Percentiles rank a stretch among this genome's conserved stretches.
Conservation (phyloP, 2,797 vertebrate genomes). For the Adrianichthys oophorus region DNA sequence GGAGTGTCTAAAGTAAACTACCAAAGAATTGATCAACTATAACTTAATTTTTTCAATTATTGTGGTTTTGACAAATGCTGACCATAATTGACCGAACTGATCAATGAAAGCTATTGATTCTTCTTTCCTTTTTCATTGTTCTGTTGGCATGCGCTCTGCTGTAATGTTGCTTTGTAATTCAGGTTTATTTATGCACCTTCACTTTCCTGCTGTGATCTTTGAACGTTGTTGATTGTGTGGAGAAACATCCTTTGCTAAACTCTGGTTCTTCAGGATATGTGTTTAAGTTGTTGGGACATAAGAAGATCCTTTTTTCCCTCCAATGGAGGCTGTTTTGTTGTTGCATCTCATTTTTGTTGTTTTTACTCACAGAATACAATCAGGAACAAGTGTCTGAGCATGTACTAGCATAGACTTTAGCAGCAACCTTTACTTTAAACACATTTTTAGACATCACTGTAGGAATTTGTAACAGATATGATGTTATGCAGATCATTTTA, state of each 20-base stretch:
- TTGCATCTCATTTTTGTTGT: background rate
- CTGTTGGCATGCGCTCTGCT: slow-evolving; percentile 49
- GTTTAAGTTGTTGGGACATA: too few relatives aligned
- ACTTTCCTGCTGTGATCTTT: slow-evolving; percentile 10
- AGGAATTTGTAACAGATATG: too few relatives aligned
- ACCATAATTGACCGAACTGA: slow-evolving; percentile 20
- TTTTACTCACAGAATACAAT: background rate
- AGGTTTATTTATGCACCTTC: slow-evolving; percentile 22
- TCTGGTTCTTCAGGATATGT: too few relatives aligned
- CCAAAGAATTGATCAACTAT: slow-evolving; percentile 13
- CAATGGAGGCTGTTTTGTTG: background rate
- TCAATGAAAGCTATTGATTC: slow-evolving; percentile 24
- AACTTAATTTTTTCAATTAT: slow-evolving; percentile 40
- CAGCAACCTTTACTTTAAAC: too few relatives aligned
- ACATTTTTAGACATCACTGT: too few relatives aligned
- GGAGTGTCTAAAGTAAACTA: slow-evolving; percentile 5
- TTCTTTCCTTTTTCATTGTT: slow-evolving; percentile 21
- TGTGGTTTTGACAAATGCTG: slow-evolving; percentile 53
- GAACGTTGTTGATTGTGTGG: too few relatives aligned
- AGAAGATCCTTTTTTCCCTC: background rate
- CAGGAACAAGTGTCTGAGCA: too few relatives aligned
- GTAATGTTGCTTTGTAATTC: slow-evolving; percentile 21
- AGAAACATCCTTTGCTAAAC: too few relatives aligned
- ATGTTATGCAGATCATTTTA: too few relatives aligned
- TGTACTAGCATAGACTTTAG: too few relatives aligned